Base-by-base conservation (phyloP, 2,113 vertebrate species). In the Tylochromis polylepis region DNA sequence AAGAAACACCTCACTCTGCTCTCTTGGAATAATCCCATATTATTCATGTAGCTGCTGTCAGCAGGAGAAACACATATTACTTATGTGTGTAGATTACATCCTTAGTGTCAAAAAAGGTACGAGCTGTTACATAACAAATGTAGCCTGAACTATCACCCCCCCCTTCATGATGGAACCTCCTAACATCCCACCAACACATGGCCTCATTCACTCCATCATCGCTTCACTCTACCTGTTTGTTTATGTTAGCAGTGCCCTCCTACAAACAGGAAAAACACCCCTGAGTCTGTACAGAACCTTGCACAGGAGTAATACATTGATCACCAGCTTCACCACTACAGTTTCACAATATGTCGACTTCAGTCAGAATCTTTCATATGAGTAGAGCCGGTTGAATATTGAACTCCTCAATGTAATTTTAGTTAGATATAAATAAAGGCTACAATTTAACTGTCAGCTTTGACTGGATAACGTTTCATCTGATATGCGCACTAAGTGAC, bases 61-160 rank as follows among this genome's bases (percentile, higher is more conserved):
- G 90, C 72, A 31, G 81, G 51, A 89, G 75, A 88, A 90, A 90
- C 53, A 81, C 56, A 53, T 59, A 90, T 89, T 67, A 90, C 87
- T 82, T 85, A 87, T 91, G 85, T 90, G n/a, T n/a, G n/a, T n/a
- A n/a, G n/a, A n/a, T n/a, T n/a, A 89, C 93, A 90, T 94, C 91
- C 85, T 67, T 12, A 12, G 41, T 12, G 58, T n/a, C 75, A 70
- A 92, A 77, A 90, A 92, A 89, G 57, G 90, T 87, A 79, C 2
- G 15, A 67, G 62, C 38, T 38, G 85, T 92, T 92, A 87, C 62
- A 62, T 84, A 90, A 92, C 88, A 59, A 29, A 79, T 2, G 60
- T 4, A 84, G 85, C 53, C 57, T 86, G 79, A 92, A 87, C 83
- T 78, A 85, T 87, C 89, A 79, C 83, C 80, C 79, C 80, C 79